A percentile compares a stretch with the other conserved stretches of the same genome.
These are phyloP conservation scores for Epinephelus awoara DNA, from an alignment of 2,797 vertebrate genomes.

Conservation along the genomic window DNA sequence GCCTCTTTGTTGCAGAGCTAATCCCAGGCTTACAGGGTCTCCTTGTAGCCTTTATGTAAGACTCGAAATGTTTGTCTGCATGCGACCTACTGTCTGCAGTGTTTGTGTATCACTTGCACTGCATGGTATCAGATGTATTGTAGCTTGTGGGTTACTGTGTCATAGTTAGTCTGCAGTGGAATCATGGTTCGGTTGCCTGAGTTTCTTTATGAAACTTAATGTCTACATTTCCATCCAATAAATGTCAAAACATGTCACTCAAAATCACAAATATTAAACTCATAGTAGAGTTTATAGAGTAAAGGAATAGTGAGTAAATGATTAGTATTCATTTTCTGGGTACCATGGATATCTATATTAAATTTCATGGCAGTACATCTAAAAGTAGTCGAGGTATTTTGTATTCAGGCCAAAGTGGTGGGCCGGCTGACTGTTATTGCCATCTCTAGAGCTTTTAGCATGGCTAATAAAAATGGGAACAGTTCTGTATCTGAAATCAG, in stretches of 20 bases:
- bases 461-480: not conserved
- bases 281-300: not conserved
- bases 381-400: not conserved
- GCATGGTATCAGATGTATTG: constrained; percentile 12
- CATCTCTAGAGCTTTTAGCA: not conserved
- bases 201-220: not conserved
- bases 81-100: constrained; percentile 49
- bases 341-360: not conserved
- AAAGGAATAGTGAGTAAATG: not conserved
- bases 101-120: constrained; percentile 13
- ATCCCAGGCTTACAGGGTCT: constrained; percentile 76
- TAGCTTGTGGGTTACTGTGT: constrained; percentile 1
- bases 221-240: not conserved
- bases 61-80: constrained; percentile 53
- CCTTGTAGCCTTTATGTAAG: constrained; percentile 51
- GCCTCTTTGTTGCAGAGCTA: constrained; percentile 73
- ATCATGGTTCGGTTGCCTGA: not conserved
- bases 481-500: not conserved
- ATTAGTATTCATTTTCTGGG: not conserved
- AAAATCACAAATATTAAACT: not conserved
- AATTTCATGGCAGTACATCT: not conserved
- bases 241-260: not conserved
- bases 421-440: not conserved
- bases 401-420: not conserved
- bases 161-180: constrained; percentile 1